Base-by-base conservation (phyloP, 2,797 vertebrate species). In the Tiaroga cobitis region DNA sequence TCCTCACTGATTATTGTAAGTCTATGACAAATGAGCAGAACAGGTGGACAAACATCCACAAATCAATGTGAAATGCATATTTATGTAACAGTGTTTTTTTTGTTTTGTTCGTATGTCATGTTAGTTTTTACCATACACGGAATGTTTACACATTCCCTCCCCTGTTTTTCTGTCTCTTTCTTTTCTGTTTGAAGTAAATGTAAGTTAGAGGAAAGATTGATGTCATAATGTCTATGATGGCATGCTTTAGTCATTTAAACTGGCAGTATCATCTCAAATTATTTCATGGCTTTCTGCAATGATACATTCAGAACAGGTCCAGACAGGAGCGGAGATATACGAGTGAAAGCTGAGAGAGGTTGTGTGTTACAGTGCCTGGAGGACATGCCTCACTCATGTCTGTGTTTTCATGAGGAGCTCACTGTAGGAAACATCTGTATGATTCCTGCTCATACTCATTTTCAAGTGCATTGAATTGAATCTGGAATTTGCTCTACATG, bases 231-330 rank as follows among this genome's bases (percentile, higher is more conserved):
- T 93, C 93, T 94, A 93, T 93, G 95, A 95, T 93, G 94, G 94
- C 93, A 93, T 90, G 92, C 91, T 94, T 93, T 93, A 95, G 95
- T 94, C 94, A 95, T 95, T 95, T 95, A 94, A 95, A 95, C 95
- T 95, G 94, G 94, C 94, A 95, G 93, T 93, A 95, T 95, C 93
- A 93, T 93, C 92, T 94, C 94, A 95, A 95, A 96, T 94, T 94
- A 94, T 95, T 95, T 95, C 95, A 95, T 94, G 94, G 93, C 90
- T 95, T 94, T 94, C 94, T 94, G 94, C 94, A 94, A 94, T 92
- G 94, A 95, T 95, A 95, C 94, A 94, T 94, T 95, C 92, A 89
- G 91, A 92, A 90, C 95, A 84, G 93, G 95, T 91, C 92, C 75
- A 86, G 94, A 93, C 95, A 95, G 90, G 95, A 92, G 90, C 65